phyloP scores from a whole-genome alignment of 2,113 vertebrate species.

The Anthoscopus minutus region DNA sequence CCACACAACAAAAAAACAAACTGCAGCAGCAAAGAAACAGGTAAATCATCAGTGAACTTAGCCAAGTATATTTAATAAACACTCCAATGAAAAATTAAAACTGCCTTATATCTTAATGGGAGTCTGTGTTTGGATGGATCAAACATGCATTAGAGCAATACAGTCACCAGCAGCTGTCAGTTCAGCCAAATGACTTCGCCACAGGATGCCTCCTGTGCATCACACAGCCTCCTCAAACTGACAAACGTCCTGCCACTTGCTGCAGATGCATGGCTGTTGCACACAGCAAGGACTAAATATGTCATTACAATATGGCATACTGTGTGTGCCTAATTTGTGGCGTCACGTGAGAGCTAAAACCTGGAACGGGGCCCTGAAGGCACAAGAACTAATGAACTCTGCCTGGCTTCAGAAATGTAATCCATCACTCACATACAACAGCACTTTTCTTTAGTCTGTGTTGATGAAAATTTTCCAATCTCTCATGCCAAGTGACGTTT shows the following conservation, averaged over 20 bases:
- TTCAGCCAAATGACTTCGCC: conserved; percentile 4
- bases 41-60: neutral
- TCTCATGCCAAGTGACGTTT: neutral
- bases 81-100: conserved; percentile 9
- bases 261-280: neutral
- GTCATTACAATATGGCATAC: neutral
- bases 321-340: neutral
- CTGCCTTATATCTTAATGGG: neutral
- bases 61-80: neutral
- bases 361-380: conserved; percentile 12
- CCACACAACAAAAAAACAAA: neutral
- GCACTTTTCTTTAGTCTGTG: neutral
- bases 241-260: neutral
- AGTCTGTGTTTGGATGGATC: neutral
- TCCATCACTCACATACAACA: neutral
- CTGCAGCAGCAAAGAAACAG: neutral
- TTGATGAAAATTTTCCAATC: neutral
- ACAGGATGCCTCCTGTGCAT: neutral
- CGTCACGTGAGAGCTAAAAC: neutral
- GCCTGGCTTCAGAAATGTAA: neutral
- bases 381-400: conserved; percentile 40
- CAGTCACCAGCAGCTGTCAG: neutral
- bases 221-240: conserved; percentile 4
- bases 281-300: conserved; percentile 9
- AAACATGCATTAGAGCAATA: neutral